These are phyloP conservation scores for Rana temporaria DNA, from an alignment of 2,113 vertebrate species.

Conservation along the genomic window DNA sequence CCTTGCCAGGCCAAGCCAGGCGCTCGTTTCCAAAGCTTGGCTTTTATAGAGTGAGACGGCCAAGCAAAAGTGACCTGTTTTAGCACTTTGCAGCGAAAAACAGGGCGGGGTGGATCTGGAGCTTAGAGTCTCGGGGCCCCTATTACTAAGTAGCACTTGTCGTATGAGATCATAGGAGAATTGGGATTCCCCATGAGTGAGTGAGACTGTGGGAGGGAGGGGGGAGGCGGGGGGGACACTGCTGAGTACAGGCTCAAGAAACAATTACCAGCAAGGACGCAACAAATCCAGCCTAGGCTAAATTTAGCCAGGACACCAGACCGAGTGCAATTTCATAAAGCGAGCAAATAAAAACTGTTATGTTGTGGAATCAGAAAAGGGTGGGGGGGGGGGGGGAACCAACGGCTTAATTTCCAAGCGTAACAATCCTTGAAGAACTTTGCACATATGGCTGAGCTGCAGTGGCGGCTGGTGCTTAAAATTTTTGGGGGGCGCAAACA, in stretches of 20 bases:
- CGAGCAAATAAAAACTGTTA: neutral
- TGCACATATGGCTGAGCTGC: neutral
- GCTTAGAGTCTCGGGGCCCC: constrained; percentile 21
- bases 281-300: constrained; percentile 39
- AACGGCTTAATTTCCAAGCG: neutral
- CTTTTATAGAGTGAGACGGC: constrained; percentile 5
- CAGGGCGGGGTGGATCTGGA: constrained; percentile 16
- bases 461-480: too few relatives aligned
- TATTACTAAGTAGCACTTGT: constrained; percentile 28
- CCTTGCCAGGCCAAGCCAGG: neutral
- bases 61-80: constrained; percentile 26
- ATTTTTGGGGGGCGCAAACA: too few relatives aligned
- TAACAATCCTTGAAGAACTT: constrained; percentile 8
- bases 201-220: constrained; percentile 33
- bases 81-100: constrained; percentile 44
- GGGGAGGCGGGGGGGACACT: constrained; percentile 24
- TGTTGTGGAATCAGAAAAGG: neutral
- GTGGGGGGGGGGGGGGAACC: neutral
- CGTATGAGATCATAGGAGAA: constrained; percentile 45
- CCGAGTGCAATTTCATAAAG: constrained; percentile 5
- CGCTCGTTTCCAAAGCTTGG: neutral
- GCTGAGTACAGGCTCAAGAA: constrained; percentile 18
- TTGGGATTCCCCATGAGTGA: constrained; percentile 53
- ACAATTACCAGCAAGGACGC: constrained; percentile 47
- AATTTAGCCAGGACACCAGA: constrained; percentile 25